Base-by-base conservation (phyloP, 53 echinoderm and acorn worm genomes). In the Henricia sp. region DNA sequence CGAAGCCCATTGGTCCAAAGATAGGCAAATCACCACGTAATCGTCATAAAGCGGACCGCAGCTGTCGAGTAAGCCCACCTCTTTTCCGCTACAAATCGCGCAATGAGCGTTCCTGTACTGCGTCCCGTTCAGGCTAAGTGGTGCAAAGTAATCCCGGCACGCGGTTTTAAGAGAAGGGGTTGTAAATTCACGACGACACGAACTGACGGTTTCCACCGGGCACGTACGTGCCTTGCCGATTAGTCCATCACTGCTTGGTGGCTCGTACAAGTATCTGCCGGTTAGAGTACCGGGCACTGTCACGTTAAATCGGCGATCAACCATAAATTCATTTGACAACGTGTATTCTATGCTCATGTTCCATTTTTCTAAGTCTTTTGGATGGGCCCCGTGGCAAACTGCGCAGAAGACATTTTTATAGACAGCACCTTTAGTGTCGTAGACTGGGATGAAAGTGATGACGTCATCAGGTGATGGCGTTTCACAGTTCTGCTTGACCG, bases 331-430 rank as follows among this genome's bases (percentile, higher is more conserved):
- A 1, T 1, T 1, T 8, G 0, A 8, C 13, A 1, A 6, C 1
- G 1, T 6, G 27, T 71, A 46, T 39, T 72, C 60, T 4, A 85
- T 10, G 6, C n/a, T 29, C 0, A 52, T 37, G 32, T 26, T 50
- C 85, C 85, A 85, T n/a, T 70, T 71, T 2, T 30, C 32, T 20
- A 85, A 12, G 20, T 72, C 35, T 21, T 8, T 6, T 2, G 72
- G 20, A 6, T 32, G 29, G 32, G 60, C 46, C 20, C 85, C 85
- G 32, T 85, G 82, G 57, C 94, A 94, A 16, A 86, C 62, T 1
- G 94, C 90, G 44, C 94, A 94, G 77, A 88, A 91, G 17, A 91
- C 48, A 60, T 94, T 94, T 46, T 77, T 88, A 58, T 82, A 94
- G 6, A 74, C 74, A 27, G 52, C 58, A 21, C 90, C 86, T 24